These are phyloP conservation scores for Actinemys pallida DNA, from an alignment of 2,113 vertebrate species.

Conservation along the genomic window DNA sequence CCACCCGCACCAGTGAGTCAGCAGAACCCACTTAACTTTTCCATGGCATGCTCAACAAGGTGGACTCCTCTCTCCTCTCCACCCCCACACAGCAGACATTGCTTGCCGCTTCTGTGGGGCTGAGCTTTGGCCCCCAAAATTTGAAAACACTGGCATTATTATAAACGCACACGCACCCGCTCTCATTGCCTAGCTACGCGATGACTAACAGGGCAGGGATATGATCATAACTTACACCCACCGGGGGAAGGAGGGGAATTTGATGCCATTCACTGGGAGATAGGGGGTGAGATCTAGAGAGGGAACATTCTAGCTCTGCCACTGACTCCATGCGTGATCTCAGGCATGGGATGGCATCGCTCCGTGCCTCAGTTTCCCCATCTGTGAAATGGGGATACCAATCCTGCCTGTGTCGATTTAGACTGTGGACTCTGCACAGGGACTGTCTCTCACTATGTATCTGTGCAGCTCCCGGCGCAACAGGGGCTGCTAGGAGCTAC, in stretches of 20 bases:
- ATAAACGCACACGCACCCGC: background rate
- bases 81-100: background rate
- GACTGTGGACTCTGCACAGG: too few species aligned
- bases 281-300: too few species aligned
- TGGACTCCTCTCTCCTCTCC: background rate
- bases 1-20: background rate
- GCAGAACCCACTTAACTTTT: background rate
- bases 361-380: too few species aligned
- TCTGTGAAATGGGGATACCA: too few species aligned
- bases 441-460: too few species aligned
- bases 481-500: too few species aligned
- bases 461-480: background rate
- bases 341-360: too few species aligned
- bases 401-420: too few species aligned
- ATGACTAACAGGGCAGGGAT: too few species aligned
- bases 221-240: background rate
- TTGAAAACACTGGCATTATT: background rate
- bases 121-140: background rate
- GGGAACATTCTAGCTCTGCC: too few species aligned
- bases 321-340: too few species aligned
- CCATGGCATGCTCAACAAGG: background rate
- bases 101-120: background rate
- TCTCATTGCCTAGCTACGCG: background rate
- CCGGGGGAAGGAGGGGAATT: background rate
- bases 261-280: background rate